A percentile compares a stretch with the other conserved stretches of the same genome.
Conservation (phyloP, 2,797 vertebrate genomes). For the Falco naumanni region DNA sequence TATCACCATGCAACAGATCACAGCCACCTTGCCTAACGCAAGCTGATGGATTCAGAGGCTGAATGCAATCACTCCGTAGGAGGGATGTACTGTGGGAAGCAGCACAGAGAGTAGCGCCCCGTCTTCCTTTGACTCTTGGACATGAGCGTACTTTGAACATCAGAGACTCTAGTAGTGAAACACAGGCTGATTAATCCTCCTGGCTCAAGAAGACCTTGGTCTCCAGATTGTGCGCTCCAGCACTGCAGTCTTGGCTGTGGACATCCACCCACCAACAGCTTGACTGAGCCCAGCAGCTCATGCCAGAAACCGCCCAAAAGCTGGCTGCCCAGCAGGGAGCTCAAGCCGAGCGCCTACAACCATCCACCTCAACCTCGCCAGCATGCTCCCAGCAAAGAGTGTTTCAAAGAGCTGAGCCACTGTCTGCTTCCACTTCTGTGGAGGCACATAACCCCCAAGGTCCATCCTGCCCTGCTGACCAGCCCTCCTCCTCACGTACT, state of each 20-base stretch:
- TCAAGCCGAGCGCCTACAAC: background rate
- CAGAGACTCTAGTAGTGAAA: background rate
- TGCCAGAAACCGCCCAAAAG: background rate
- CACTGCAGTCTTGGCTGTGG: background rate
- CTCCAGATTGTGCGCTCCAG: background rate
- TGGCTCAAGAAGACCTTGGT: background rate
- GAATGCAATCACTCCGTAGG: background rate
- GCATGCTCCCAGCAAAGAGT: background rate
- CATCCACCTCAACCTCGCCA: background rate
- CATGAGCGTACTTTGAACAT: accelerated
- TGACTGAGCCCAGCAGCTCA: background rate
- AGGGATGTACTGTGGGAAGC: background rate
- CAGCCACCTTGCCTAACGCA: background rate
- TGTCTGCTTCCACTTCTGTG: background rate
- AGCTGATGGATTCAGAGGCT: background rate
- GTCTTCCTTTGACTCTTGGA: background rate
- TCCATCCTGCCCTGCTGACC: background rate
- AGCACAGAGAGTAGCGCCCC: background rate
- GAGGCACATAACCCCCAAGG: background rate
- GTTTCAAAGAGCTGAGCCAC: background rate
- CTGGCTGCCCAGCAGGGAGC: background rate
- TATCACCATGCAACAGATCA: background rate
- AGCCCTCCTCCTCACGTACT: background rate
- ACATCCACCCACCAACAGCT: background rate
- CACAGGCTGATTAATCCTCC: background rate